Base-by-base conservation (phyloP, 2,888 invertebrate genomes). In the Acronicta aceris region DNA sequence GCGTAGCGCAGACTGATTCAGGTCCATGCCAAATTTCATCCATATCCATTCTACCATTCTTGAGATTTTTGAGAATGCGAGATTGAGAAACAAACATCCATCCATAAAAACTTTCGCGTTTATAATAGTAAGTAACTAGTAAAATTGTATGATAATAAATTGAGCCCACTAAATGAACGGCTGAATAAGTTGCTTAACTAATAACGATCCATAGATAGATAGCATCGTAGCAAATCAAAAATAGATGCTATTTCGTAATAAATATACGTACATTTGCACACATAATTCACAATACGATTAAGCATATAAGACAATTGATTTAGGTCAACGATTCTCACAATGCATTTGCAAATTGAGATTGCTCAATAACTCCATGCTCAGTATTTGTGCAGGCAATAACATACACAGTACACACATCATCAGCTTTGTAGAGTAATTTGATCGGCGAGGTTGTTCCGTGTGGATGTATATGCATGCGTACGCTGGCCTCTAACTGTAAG, bases 271-370 rank as follows among this genome's bases (percentile, higher is more conserved):
- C 5, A 59, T 48, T 48, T 48, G 33, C 33, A 33, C 36, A 58
- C 57, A 62, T 59, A 55, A 60, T 60, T 63, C 58, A 54, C 49
- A 47, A 59, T 59, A 59, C 45, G 36, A 53, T 60, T 64, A 54
- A 46, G 41, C 55, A 33, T 42, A 69, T 61, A 79, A 82, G 68
- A 81, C 81, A 83, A 83, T 81, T 81, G 79, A 84, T 83, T 79
- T 80, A 61, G 84, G 86, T 83, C 81, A 82, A 71, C 65, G 67
- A 78, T 80, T 80, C 72, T 74, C 71, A 56, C 17, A 55, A 59
- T 66, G 63, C 71, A 71, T 78, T 78, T 65, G 74, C 77, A 68
- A 80, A 81, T 78, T 78, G 71, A 60, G 62, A 74, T 83, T 84
- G 78, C 81, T 53, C 72, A 81, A 81, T 78, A 64, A 64, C 69